Conservation (phyloP, 1,140 invertebrate species). For the Drosophila bocki region DNA sequence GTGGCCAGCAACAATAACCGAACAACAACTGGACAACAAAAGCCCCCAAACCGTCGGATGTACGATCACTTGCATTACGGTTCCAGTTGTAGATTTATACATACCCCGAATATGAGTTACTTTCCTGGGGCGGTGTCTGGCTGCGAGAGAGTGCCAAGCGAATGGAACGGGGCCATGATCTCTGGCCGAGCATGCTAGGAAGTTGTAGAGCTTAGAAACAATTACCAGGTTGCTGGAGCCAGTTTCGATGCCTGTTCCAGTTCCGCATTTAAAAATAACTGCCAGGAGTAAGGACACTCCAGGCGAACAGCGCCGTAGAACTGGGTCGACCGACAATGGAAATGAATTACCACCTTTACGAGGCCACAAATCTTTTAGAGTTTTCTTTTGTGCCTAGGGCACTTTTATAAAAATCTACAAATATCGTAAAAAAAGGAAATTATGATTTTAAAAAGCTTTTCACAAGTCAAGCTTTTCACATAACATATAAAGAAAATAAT, state of each 20-base stretch:
- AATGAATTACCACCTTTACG: constrained; percentile 37
- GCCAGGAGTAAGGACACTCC: constrained; percentile 46
- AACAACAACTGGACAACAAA: constrained; percentile 65
- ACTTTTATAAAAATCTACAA: not conserved
- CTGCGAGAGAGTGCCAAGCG: constrained; percentile 28
- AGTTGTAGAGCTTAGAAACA: constrained; percentile 28
- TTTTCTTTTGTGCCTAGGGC: not conserved
- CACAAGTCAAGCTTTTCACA: not conserved
- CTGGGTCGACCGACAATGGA: constrained; percentile 23
- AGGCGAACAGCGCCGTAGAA: constrained; percentile 12
- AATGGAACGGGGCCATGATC: constrained; percentile 52
- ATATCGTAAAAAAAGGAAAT: not conserved
- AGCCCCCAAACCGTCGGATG: constrained; percentile 39
- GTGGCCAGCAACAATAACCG: constrained; percentile 60
- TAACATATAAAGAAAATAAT: not conserved
- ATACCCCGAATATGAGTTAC: constrained; percentile 45
- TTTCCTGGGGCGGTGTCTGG: constrained; percentile 44
- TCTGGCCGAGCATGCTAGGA: constrained; percentile 30
- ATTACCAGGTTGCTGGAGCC: constrained; percentile 22
- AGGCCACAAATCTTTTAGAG: constrained; percentile 15
- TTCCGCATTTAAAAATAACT: constrained; percentile 2
- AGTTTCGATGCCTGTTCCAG: constrained; percentile 5
- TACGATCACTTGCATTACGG: constrained; percentile 54
- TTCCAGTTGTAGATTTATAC: constrained; percentile 42
- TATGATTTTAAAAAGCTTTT: not conserved